Evolutionary conservation across 2,797 vertebrate genomes (phyloP).

Genomic region (Gymnothorax reevesii): DNA sequence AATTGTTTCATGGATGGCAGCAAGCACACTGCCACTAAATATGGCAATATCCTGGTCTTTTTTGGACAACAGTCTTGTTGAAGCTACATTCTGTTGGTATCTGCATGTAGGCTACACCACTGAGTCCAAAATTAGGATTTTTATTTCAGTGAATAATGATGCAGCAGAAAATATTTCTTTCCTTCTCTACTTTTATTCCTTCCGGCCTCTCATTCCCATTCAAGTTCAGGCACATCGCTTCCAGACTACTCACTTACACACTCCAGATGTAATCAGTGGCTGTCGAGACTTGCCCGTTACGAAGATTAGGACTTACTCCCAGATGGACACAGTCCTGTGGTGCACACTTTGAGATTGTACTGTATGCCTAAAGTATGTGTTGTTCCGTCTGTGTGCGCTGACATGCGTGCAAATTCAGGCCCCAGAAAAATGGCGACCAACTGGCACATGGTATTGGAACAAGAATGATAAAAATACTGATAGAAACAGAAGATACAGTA

Average conservation of each 20-base stretch:
- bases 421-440: background rate
- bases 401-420: background rate
- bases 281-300: slow-evolving; percentile 64
- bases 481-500: background rate
- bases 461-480: background rate
- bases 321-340: slow-evolving; percentile 27
- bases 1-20: background rate
- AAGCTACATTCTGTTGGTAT: background rate
- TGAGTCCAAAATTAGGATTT: background rate
- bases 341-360: slow-evolving; percentile 9
- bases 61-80: background rate
- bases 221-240: slow-evolving; percentile 59
- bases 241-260: slow-evolving; percentile 47
- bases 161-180: background rate
- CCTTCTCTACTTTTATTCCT: background rate
- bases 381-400: background rate
- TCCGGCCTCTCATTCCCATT: slow-evolving; percentile 28
- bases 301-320: slow-evolving; percentile 38
- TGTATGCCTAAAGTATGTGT: slow-evolving; percentile 20
- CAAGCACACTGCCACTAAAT: background rate
- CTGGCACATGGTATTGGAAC: background rate
- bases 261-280: slow-evolving; percentile 57
- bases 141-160: background rate
- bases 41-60: background rate
- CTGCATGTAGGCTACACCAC: background rate